Percentiles rank a stretch among this genome's conserved stretches.
These are phyloP conservation scores for Merluccius polli DNA, from an alignment of 2,797 vertebrate genomes.

Conservation along the genomic window DNA sequence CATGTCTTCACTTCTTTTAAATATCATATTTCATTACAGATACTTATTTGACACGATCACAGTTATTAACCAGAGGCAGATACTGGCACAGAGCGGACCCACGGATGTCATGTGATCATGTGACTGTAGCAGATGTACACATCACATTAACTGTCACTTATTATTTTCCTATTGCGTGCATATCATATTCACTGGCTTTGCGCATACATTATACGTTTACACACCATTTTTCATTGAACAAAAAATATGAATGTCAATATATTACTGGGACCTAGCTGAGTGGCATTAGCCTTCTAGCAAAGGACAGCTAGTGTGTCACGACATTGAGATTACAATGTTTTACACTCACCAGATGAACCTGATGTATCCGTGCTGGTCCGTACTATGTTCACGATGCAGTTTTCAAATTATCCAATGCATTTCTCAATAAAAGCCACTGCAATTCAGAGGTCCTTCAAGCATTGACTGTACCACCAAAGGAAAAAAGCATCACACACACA, in stretches of 20 bases:
- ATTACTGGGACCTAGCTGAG: slow-evolving; percentile 32
- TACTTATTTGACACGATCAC: background rate
- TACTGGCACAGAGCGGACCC: background rate
- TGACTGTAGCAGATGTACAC: background rate
- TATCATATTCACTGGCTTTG: background rate
- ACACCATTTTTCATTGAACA: background rate
- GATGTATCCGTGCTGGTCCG: slow-evolving; percentile 21
- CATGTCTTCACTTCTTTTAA: slow-evolving; percentile 1
- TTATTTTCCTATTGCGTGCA: background rate
- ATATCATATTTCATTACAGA: background rate
- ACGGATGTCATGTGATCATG: slow-evolving; percentile 57
- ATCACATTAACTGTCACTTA: background rate
- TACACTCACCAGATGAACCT: slow-evolving; percentile 54
- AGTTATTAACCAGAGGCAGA: background rate
- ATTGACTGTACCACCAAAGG: background rate
- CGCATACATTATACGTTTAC: background rate
- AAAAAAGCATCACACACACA: slow-evolving; percentile 21
- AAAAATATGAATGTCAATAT: background rate
- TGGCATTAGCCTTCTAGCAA: slow-evolving; percentile 43
- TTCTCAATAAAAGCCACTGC: slow-evolving; percentile 34
- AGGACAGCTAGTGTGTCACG: slow-evolving; percentile 50
- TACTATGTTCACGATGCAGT: slow-evolving; percentile 22
- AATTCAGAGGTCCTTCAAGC: slow-evolving; percentile 44
- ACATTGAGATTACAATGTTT: slow-evolving; percentile 25
- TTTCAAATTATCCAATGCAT: slow-evolving; percentile 39